These are phyloP conservation scores for Pollenia amentaria DNA, from an alignment of 2,888 invertebrate genomes.

Conservation along the genomic window DNA sequence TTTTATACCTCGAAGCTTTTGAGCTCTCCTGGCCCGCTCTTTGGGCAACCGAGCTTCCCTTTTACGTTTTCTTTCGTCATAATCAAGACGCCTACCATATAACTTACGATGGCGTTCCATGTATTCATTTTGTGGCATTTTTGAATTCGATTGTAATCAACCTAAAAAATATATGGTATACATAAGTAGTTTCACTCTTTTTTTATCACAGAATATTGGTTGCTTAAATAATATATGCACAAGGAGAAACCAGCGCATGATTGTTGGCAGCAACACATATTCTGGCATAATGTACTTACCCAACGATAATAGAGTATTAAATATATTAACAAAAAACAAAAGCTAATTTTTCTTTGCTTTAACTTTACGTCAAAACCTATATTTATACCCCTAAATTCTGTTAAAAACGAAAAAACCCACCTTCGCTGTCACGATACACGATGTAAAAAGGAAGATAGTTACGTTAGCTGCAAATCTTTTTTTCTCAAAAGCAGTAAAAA, in stretches of 20 bases:
- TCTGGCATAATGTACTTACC: slow-evolving; percentile 67
- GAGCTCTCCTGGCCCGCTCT: slow-evolving; percentile 95
- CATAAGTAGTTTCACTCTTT: slow-evolving; percentile 74
- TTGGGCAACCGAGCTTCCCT: slow-evolving; percentile 97
- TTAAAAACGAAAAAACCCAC: slow-evolving; percentile 72
- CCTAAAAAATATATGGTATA: slow-evolving; percentile 64
- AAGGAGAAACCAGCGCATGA: not conserved
- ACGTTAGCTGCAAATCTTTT: slow-evolving; percentile 49
- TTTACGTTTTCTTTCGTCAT: slow-evolving; percentile 98
- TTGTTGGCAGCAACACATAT: slow-evolving; percentile 58
- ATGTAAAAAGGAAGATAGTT: slow-evolving; percentile 77
- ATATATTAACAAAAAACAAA: no score
- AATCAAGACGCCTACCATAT: slow-evolving; percentile 97
- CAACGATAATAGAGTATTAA: not conserved
- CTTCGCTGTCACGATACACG: slow-evolving; percentile 76
- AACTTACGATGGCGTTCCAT: slow-evolving; percentile 99
- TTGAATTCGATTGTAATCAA: slow-evolving; percentile 15
- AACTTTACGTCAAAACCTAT: not conserved
- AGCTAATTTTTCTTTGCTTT: no score
- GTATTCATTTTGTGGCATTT: slow-evolving; percentile 99
- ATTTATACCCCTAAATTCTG: not conserved
- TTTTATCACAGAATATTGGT: slow-evolving; percentile 74
- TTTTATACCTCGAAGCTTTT: slow-evolving; percentile 96
- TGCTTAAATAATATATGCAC: slow-evolving; percentile 2
- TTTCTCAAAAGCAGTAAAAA: not conserved